Percentiles rank a stretch among this genome's conserved stretches.
These are phyloP conservation scores for Mycalesis mineus DNA, from an alignment of 2,888 invertebrate species.

Conservation along the genomic window DNA sequence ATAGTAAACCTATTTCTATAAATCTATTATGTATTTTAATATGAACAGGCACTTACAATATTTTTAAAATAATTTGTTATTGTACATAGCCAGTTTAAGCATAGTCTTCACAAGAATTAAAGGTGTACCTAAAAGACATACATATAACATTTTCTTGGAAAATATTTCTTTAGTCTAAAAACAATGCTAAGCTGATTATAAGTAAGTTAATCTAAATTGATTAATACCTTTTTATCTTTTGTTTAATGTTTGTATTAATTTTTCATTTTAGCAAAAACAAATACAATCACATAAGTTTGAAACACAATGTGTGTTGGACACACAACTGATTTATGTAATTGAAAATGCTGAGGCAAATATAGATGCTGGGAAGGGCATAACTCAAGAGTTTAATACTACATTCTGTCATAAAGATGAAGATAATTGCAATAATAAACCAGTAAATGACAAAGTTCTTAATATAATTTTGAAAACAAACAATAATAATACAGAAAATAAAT, in stretches of 20 bases:
- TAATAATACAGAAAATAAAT: neutral
- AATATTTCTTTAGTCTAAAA: no score
- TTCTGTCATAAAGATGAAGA: constrained; percentile 29
- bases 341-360: constrained; percentile 51
- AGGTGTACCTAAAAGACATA: no score
- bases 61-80: no score
- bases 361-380: constrained; percentile 41
- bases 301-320: constrained; percentile 58
- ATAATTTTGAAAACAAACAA: neutral
- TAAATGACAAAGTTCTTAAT: neutral
- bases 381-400: constrained; percentile 52
- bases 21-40: no score
- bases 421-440: neutral
- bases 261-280: constrained; percentile 32
- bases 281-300: constrained; percentile 46
- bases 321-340: constrained; percentile 56
- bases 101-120: no score
- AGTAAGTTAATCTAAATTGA: no score
- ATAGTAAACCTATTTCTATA: no score
- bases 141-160: no score
- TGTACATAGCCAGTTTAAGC: no score
- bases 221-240: neutral
- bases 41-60: no score
- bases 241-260: neutral
- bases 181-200: no score